Evolutionary conservation across 2,113 vertebrate species (phyloP).

Genomic region (Apodemus sylvaticus): DNA sequence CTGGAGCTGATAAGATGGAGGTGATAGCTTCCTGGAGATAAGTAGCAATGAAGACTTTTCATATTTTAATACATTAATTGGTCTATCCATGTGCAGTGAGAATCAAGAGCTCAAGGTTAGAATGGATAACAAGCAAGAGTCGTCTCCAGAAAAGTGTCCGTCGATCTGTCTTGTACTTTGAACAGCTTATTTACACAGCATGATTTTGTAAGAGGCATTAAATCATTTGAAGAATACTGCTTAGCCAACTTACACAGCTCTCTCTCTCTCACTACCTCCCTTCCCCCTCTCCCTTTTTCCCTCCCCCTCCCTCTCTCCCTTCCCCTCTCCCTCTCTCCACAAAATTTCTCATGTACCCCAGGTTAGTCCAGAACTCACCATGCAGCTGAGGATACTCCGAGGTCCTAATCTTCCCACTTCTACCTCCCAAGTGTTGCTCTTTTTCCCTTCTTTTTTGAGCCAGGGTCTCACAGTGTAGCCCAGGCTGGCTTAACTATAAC

Average conservation of each 20-base stretch:
- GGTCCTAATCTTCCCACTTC: too few species aligned
- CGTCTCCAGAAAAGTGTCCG: neutral
- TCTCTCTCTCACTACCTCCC: neutral
- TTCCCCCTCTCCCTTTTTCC: too few species aligned
- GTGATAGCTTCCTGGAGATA: neutral
- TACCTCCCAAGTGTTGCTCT: neutral
- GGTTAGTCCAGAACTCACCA: neutral
- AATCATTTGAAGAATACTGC: slow-evolving; percentile 17
- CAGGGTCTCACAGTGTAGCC: neutral
- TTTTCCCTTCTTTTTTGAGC: too few species aligned
- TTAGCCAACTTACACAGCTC: neutral
- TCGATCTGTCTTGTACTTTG: neutral
- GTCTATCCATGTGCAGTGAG: neutral
- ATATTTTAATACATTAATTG: neutral
- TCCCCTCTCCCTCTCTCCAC: neutral
- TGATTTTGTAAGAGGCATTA: slow-evolving; percentile 7
- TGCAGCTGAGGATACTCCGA: neutral
- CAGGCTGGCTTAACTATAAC: neutral
- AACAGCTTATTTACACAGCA: neutral
- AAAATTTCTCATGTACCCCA: neutral
- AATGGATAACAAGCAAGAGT: neutral
- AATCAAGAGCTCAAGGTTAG: neutral
- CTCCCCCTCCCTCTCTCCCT: too few species aligned
- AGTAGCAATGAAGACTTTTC: neutral
- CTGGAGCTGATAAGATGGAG: neutral